Percentiles rank a stretch among this genome's conserved stretches.
phyloP scores from a whole-genome alignment of 2,888 invertebrate genomes.

The Tetheella fluctuosa region DNA sequence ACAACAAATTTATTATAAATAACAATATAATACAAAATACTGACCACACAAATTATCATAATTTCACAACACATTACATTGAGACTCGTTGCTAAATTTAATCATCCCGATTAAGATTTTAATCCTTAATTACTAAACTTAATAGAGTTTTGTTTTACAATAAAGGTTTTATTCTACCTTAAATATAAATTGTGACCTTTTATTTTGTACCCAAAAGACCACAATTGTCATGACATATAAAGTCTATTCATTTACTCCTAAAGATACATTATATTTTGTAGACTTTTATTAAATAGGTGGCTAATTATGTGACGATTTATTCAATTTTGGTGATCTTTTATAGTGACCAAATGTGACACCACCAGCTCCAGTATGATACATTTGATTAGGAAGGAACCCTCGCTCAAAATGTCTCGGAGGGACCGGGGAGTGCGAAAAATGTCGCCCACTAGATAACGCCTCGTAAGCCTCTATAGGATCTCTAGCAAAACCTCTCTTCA shows the following conservation, averaged over 20 bases:
- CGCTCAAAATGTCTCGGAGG: constrained; percentile 67
- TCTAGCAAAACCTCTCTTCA: constrained; percentile 72
- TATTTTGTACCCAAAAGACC: background rate
- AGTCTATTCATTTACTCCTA: background rate
- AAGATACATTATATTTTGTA: background rate
- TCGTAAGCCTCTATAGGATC: constrained; percentile 74
- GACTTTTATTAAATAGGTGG: constrained; percentile 15
- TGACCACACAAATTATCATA: constrained; percentile 47
- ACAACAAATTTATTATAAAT: constrained; percentile 52
- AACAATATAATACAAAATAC: constrained; percentile 51
- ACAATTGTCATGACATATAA: background rate
- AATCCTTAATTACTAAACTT: background rate
- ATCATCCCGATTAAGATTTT: constrained; percentile 9
- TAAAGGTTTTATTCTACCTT: background rate
- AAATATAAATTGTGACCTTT: background rate
- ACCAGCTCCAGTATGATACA: constrained; percentile 75
- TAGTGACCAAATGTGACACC: constrained; percentile 75
- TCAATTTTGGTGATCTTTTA: constrained; percentile 69
- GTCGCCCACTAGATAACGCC: constrained; percentile 65
- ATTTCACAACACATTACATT: constrained; percentile 13
- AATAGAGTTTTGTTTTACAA: background rate
- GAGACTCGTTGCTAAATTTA: constrained; percentile 21
- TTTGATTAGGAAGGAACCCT: constrained; percentile 79
- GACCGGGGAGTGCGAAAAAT: constrained; percentile 46
- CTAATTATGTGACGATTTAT: constrained; percentile 49